Conservation (phyloP, 2,888 invertebrate species). For the Stenurella melanura region DNA sequence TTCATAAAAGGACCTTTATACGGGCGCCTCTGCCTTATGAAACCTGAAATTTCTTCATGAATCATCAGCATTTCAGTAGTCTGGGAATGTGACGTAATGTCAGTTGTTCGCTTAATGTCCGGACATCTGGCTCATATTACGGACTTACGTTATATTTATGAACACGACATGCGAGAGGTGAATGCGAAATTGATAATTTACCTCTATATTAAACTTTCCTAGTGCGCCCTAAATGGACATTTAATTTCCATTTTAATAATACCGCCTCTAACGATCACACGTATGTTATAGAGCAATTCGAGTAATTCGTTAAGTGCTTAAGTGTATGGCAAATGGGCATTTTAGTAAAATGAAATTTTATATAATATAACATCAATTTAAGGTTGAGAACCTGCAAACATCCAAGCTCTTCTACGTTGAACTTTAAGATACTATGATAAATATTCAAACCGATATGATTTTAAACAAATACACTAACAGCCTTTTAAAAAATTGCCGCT, state of each 20-base stretch:
- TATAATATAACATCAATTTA: no score
- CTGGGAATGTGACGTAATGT: conserved; percentile 68
- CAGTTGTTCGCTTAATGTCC: conserved; percentile 66
- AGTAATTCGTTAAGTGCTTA: not conserved
- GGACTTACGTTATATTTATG: conserved; percentile 67
- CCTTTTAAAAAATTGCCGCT: no score
- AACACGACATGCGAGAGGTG: conserved; percentile 69
- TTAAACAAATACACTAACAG: no score
- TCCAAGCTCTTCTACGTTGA: no score
- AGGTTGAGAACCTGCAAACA: no score
- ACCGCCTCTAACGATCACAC: not conserved
- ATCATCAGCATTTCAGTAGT: conserved; percentile 65
- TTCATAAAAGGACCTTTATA: not conserved
- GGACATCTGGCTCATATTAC: conserved; percentile 69
- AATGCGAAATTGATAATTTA: conserved; percentile 67
- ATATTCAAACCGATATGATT: no score
- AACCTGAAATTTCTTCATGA: conserved; percentile 64
- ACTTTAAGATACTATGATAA: no score
- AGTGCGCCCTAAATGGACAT: conserved; percentile 43
- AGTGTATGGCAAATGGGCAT: not conserved
- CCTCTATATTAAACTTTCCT: conserved; percentile 58
- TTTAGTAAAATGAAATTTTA: not conserved
- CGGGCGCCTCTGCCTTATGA: conserved; percentile 38
- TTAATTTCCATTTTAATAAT: conserved; percentile 53
- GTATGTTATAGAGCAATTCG: not conserved